These are phyloP conservation scores for Endotricha flammealis DNA, from an alignment of 2,888 invertebrate genomes.

Conservation along the genomic window DNA sequence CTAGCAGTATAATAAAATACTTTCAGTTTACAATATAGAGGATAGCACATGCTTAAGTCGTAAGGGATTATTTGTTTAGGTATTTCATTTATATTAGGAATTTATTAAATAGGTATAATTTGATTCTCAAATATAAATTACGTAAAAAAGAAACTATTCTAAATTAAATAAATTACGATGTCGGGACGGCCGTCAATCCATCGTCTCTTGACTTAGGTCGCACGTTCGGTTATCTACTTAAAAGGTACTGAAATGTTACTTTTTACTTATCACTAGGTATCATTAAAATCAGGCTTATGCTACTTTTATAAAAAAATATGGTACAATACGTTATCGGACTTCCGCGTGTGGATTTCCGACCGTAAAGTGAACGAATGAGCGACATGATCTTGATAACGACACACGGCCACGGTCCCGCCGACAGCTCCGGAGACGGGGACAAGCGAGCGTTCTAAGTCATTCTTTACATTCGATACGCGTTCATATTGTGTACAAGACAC, in stretches of 20 bases:
- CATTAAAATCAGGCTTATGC: slow-evolving; percentile 67
- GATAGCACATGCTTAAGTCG: slow-evolving; percentile 51
- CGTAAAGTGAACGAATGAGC: slow-evolving; percentile 75
- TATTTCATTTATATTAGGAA: slow-evolving; percentile 56
- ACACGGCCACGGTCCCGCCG: slow-evolving; percentile 68
- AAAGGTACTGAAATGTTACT: slow-evolving; percentile 72
- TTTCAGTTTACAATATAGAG: slow-evolving; percentile 46
- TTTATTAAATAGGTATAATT: slow-evolving; percentile 67
- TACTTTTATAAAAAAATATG: slow-evolving; percentile 66
- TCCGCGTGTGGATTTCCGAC: slow-evolving; percentile 53
- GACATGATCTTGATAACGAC: slow-evolving; percentile 73
- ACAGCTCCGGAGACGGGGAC: slow-evolving; percentile 70
- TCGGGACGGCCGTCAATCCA: slow-evolving; percentile 77
- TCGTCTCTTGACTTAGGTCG: slow-evolving; percentile 77
- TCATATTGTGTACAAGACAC: slow-evolving; percentile 35
- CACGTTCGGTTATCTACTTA: slow-evolving; percentile 76
- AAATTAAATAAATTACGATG: slow-evolving; percentile 76
- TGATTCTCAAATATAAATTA: slow-evolving; percentile 65
- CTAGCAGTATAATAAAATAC: slow-evolving; percentile 51
- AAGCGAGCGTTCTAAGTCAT: slow-evolving; percentile 65
- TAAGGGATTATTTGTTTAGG: slow-evolving; percentile 53
- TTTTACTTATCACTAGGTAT: slow-evolving; percentile 65
- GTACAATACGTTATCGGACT: slow-evolving; percentile 69
- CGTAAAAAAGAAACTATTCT: slow-evolving; percentile 64
- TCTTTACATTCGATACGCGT: slow-evolving; percentile 40